Conservation (phyloP, 1,140 invertebrate species). For the Bilobella aurantiaca region DNA sequence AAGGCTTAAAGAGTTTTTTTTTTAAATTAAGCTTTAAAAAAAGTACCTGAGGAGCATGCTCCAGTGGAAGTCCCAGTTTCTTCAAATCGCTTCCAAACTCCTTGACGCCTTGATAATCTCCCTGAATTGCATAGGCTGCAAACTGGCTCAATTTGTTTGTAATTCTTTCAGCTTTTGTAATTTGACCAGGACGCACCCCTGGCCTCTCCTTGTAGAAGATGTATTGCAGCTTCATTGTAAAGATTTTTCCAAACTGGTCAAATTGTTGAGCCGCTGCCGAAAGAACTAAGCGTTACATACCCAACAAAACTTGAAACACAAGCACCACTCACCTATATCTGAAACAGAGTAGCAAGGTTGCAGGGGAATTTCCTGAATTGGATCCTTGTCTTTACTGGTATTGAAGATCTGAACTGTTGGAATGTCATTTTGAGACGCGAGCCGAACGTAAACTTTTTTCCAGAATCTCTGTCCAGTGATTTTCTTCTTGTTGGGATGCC, state of each 20-base stretch:
- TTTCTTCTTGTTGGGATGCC: conserved; percentile 96
- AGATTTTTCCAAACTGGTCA: conserved; percentile 97
- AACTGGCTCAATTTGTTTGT: conserved; percentile 86
- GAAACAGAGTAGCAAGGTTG: conserved; percentile 87
- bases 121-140: conserved; percentile 84
- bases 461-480: conserved; percentile 93
- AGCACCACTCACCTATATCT: conserved; percentile 62
- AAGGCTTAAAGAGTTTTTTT: too few species aligned
- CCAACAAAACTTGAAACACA: too few species aligned
- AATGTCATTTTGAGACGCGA: conserved; percentile 67
- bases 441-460: conserved; percentile 88
- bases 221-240: conserved; percentile 95
- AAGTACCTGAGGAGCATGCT: conserved; percentile 92
- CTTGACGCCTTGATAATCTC: conserved; percentile 81
- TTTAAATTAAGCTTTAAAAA: too few species aligned
- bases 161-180: conserved; percentile 81
- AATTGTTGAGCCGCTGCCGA: conserved; percentile 90
- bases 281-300: too few species aligned
- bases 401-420: conserved; percentile 78
- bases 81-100: conserved; percentile 84
- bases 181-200: conserved; percentile 89
- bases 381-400: conserved; percentile 72
- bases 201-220: conserved; percentile 97
- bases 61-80: conserved; percentile 88
- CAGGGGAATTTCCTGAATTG: conserved; percentile 83